A percentile compares a stretch with the other conserved stretches of the same genome.
These are phyloP conservation scores for Myotis findleyi DNA, from an alignment of 2,797 vertebrate species.

Conservation along the genomic window DNA sequence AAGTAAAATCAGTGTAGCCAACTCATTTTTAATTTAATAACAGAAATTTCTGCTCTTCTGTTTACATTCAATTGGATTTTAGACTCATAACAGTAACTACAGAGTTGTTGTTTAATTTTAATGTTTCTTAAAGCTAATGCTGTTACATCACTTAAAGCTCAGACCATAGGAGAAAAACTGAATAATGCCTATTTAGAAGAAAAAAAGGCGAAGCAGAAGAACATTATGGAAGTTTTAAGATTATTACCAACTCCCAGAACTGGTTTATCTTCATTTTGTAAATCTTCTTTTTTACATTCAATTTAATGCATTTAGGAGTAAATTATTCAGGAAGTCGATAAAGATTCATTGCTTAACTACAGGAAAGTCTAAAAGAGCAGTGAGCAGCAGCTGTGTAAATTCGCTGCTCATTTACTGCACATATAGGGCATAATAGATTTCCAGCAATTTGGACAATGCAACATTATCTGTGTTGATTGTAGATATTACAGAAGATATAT, in stretches of 20 bases:
- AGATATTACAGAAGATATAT: conserved; percentile 68
- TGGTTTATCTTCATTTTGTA: conserved; percentile 74
- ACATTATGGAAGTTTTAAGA: conserved; percentile 70
- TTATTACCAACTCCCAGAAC: conserved; percentile 58
- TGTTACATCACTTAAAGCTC: conserved; percentile 1
- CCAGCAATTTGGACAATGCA: conserved; percentile 73
- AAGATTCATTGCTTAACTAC: conserved; percentile 76
- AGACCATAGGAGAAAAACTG: conserved; percentile 15
- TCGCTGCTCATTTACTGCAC: conserved; percentile 63
- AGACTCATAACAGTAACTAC: background rate
- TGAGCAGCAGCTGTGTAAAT: conserved; percentile 74
- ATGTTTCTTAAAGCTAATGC: background rate
- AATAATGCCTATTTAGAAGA: background rate
- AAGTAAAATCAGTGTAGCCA: background rate
- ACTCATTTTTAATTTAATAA: background rate
- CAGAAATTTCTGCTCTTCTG: background rate
- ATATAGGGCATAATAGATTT: conserved; percentile 60
- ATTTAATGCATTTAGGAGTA: conserved; percentile 72
- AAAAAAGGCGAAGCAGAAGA: background rate
- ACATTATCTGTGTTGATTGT: conserved; percentile 77
- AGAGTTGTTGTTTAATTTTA: background rate
- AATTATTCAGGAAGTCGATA: conserved; percentile 81
- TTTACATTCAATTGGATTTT: background rate
- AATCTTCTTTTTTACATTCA: conserved; percentile 76
- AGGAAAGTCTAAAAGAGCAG: conserved; percentile 67